Percentiles rank a stretch among this genome's conserved stretches.
phyloP scores from a whole-genome alignment of 1,140 invertebrate genomes.

The Ceratoteleas bidentatus region DNA sequence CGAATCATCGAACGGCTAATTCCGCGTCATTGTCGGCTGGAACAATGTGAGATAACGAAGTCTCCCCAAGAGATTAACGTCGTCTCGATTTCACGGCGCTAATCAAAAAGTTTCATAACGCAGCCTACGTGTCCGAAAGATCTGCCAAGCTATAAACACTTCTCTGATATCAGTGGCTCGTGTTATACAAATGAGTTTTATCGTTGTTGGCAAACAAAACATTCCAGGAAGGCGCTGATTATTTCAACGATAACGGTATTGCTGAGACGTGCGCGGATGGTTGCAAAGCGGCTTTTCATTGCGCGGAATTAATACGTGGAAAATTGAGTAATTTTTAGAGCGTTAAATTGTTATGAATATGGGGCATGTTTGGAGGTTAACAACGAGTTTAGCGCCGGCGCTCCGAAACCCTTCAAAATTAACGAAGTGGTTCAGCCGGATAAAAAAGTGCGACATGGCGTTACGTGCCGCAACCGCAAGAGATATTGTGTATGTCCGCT shows the following conservation, averaged over 20 bases:
- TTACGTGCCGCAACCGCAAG: constrained; percentile 34
- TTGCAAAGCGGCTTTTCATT: constrained; percentile 11
- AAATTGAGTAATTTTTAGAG: no score
- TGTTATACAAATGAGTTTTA: constrained; percentile 5
- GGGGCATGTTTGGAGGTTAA: no score
- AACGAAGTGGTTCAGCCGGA: constrained; percentile 31
- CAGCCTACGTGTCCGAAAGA: constrained; percentile 28
- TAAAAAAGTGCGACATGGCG: constrained; percentile 49
- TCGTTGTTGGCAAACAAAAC: not conserved
- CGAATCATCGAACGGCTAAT: constrained; percentile 19
- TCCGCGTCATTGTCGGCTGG: constrained; percentile 37
- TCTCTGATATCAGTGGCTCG: constrained; percentile 15
- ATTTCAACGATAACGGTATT: not conserved
- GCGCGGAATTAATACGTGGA: no score
- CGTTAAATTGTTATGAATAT: no score
- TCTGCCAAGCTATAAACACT: constrained; percentile 20
- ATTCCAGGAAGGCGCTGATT: not conserved
- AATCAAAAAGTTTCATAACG: constrained; percentile 64
- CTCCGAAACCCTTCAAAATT: constrained; percentile 58
- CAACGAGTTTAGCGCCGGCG: constrained; percentile 42
- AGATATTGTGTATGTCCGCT: constrained; percentile 52
- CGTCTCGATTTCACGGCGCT: constrained; percentile 42
- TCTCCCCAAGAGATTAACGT: constrained; percentile 23
- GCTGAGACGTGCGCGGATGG: not conserved
- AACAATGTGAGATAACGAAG: constrained; percentile 49